phyloP scores from a whole-genome alignment of 2,113 vertebrate species.

The Tragelaphus buxtoni region DNA sequence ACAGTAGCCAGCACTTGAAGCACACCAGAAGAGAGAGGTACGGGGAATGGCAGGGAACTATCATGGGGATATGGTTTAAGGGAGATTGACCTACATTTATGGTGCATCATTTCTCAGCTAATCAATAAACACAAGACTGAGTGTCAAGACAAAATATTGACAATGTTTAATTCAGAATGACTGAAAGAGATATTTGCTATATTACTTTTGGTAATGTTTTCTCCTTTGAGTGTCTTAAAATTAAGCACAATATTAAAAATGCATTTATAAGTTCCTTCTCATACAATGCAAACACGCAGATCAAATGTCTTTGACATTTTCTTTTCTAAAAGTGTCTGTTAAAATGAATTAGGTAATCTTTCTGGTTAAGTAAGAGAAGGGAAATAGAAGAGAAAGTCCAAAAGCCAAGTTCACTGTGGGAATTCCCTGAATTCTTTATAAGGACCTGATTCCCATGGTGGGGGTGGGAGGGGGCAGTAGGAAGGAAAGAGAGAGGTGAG shows the following conservation, averaged over 20 bases:
- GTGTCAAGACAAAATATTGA: neutral
- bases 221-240: neutral
- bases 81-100: neutral
- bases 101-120: neutral
- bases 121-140: neutral
- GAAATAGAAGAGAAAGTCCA: neutral
- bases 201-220: neutral
- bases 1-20: neutral
- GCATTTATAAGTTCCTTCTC: neutral
- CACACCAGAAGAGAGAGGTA: neutral
- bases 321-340: neutral
- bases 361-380: neutral
- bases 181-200: neutral
- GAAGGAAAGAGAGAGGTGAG: neutral
- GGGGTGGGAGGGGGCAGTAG: neutral
- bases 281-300: neutral
- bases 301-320: neutral
- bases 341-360: neutral
- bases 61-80: neutral
- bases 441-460: neutral
- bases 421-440: neutral
- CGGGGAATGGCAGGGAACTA: neutral
- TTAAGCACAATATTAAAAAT: neutral
- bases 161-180: conserved; percentile 9
- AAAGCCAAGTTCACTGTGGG: neutral